Base-by-base conservation (phyloP, 2,888 invertebrate species). In the Protula sp. region DNA sequence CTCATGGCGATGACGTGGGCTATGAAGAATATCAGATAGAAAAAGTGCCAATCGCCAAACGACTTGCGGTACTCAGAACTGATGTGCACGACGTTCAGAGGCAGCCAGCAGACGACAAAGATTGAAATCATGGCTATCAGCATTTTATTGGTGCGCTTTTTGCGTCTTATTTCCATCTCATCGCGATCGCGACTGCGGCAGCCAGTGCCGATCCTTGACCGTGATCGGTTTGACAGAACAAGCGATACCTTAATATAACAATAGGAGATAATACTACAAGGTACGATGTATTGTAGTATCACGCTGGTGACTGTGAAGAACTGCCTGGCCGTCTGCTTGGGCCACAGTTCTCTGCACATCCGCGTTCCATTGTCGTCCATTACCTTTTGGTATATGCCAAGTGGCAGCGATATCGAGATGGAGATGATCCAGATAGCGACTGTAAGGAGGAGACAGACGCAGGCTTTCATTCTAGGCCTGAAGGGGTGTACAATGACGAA, bases 401-500 rank as follows among this genome's bases (percentile, higher is more conserved):
- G 94, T 0, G 98, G 98, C 62, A 91, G 83, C 0, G 97, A 95
- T 30, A 94, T 88, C 1, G 91, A 82, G 47, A 94, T 82, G 0
- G 95, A 89, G 64, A 94, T 87, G 19, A 89, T 83, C 98, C 98
- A 99, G 69, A 98, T 94, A 76, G 88, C 86, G 3, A 90, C 82
- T 57, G 98, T 93, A 64, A 95, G 90, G 4, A 86, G 82, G 51
- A 93, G 84, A 78, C 94, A 97, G 3, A 90, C 89, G 67, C 87
- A 87, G 47, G 91, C 85, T 80, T 90, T 91, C 92, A 94, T 95
- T 65, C 94, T 86, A 2, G 92, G 93, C 75, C 89, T 83, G 82
- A 94, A 95, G 0, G 97, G 97, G 79, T 94, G 92, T 66, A 95
- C 91, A 70, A 98, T 98, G 64, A 97, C 95, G 81, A 94, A 91